Evolutionary conservation across 2,888 invertebrate genomes (phyloP).

Genomic region (Drosophila recens): DNA sequence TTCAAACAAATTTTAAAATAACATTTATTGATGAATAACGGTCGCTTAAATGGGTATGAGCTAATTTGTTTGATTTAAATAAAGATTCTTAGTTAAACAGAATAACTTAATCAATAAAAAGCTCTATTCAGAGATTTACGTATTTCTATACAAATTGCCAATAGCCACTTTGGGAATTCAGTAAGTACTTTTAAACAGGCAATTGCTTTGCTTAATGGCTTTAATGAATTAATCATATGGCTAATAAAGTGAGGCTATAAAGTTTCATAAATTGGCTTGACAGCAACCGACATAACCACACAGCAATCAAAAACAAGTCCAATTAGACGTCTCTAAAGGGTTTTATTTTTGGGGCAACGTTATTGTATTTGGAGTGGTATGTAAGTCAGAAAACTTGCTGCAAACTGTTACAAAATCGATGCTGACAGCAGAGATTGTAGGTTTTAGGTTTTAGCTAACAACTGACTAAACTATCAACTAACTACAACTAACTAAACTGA

Average conservation of each 20-base stretch:
- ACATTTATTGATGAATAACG: too few relatives aligned
- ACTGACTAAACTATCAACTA: conserved; percentile 1
- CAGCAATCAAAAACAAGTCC: conserved; percentile 39
- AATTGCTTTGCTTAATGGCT: conserved; percentile 31
- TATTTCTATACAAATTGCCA: background rate
- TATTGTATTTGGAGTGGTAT: conserved; percentile 1
- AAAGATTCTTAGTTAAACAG: background rate
- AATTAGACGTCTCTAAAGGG: conserved; percentile 41
- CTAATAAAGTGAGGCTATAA: conserved; percentile 27
- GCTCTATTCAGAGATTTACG: background rate
- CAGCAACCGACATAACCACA: conserved; percentile 11
- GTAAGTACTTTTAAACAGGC: background rate
- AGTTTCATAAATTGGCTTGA: conserved; percentile 34
- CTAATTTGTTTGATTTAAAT: too few relatives aligned
- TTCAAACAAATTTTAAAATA: too few relatives aligned
- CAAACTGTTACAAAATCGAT: conserved; percentile 33
- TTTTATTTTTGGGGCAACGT: background rate
- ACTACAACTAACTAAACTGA: conserved; percentile 23
- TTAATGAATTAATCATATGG: conserved; percentile 54
- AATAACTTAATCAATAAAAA: background rate
- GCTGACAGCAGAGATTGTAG: conserved; percentile 14
- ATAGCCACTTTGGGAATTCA: conserved; percentile 1
- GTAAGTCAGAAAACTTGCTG: conserved; percentile 15
- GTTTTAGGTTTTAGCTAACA: background rate
- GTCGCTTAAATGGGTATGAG: too few relatives aligned